Evolutionary conservation across 2,113 vertebrate species (phyloP), one percentile per base, ranked within the genome.

Genomic region (Lagopus muta): DNA sequence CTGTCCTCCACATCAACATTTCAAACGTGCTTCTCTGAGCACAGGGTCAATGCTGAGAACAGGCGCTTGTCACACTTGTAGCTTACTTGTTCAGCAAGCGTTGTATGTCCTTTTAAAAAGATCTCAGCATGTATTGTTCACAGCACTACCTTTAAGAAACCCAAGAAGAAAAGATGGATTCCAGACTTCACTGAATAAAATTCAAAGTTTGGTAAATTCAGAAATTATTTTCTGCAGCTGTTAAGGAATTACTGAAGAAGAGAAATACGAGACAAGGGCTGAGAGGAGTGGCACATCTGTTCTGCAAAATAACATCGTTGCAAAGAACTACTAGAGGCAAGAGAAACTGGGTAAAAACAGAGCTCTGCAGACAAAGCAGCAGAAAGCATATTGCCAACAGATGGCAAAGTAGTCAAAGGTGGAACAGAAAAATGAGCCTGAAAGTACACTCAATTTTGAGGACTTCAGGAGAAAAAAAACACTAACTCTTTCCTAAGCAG

Each of bases 341-440:
- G 27, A 90, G 54, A 86, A 89, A 91, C 52, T 78, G 48, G 77
- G 27, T 28, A 65, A 81, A 92, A 45, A n/a, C 55, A 82, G 47
- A 95, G 84, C 81, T 78, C 36, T 38, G 71, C 1, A 1, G 62
- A 91, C 75, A 64, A 75, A 95, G 64, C 25, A 96, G 73, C 87
- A 95, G 83, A 88, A 90, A 94, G 90, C 90, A 88, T 86, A 81
- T 12, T 94, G 95, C 90, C 95, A 95, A 86, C 91, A 95, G 87
- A 96, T 86, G 93, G 93, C 6, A 14, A 93, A 94, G 72, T 82
- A 92, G 61, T 69, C 82, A 61, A 65, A 81, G 36, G 79, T 36
- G 47, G 72, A 86, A 95, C 95, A 95, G 54, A 83, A 97, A 96
- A 96, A 94, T 60, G 95, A 89, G 89, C 79, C 92, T 88, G 72